These are phyloP conservation scores for Tragelaphus eurycerus DNA, from an alignment of 2,797 vertebrate species.

Conservation along the genomic window DNA sequence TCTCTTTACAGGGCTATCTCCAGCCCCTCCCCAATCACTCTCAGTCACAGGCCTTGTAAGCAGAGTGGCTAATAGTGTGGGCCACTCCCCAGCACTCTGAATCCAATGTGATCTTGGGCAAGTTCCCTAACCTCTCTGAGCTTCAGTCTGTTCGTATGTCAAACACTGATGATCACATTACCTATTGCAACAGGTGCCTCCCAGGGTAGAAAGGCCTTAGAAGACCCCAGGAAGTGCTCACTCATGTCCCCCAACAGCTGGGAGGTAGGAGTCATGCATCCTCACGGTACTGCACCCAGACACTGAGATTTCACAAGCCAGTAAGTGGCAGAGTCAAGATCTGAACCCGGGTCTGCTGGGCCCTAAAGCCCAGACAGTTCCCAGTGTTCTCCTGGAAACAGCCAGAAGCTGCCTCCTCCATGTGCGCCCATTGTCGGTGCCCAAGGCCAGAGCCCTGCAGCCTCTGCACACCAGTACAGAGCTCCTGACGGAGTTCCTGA, in stretches of 20 bases:
- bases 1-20: not conserved
- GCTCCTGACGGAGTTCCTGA: not conserved
- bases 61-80: not conserved
- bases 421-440: not conserved
- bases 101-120: not conserved
- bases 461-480: not conserved
- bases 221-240: not conserved
- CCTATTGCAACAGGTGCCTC: not conserved
- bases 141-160: not conserved
- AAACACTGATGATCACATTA: not conserved
- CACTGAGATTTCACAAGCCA: not conserved
- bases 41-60: not conserved
- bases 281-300: not conserved
- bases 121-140: not conserved
- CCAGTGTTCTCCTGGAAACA: not conserved
- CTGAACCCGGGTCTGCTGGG: not conserved
- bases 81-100: not conserved
- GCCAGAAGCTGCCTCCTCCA: not conserved
- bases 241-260: not conserved
- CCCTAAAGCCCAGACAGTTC: not conserved
- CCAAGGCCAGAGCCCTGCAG: not conserved
- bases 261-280: not conserved
- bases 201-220: not conserved
- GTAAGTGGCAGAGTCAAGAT: not conserved
- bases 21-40: not conserved